These are phyloP conservation scores for Stomatorhinus walkeri DNA, from an alignment of 2,797 vertebrate genomes.

Conservation along the genomic window DNA sequence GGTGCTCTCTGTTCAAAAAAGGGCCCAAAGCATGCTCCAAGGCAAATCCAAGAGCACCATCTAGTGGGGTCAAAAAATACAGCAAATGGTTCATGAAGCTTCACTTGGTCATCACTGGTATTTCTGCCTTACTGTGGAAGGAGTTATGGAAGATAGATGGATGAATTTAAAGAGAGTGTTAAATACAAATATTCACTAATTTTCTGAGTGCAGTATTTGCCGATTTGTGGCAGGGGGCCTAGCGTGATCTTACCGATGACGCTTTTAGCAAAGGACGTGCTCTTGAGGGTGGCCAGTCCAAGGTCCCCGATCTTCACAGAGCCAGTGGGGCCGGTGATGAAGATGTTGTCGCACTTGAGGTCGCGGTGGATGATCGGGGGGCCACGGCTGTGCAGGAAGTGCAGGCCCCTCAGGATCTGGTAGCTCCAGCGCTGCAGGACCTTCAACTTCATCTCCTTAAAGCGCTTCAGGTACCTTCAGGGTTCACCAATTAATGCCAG, in stretches of 20 bases:
- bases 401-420: slow-evolving; percentile 86
- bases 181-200: not conserved
- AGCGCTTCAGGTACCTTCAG: slow-evolving; percentile 80
- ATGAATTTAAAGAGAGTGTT: not conserved
- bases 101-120: not conserved
- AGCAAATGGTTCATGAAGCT: not conserved
- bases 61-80: not conserved
- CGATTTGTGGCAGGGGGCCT: not conserved
- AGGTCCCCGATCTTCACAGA: slow-evolving; percentile 49
- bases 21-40: not conserved
- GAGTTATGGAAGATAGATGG: not conserved
- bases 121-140: not conserved
- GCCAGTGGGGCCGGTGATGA: not conserved
- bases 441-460: slow-evolving; percentile 91
- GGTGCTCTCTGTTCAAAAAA: not conserved
- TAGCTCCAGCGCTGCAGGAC: slow-evolving; percentile 88
- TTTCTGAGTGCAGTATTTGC: not conserved
- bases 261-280: slow-evolving; percentile 89
- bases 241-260: slow-evolving; percentile 71
- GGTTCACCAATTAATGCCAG: not conserved
- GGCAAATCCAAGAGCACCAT: not conserved
- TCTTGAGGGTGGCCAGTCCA: slow-evolving; percentile 86
- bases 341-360: not conserved
- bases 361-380: slow-evolving; percentile 73
- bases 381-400: slow-evolving; percentile 84